Percentiles rank a stretch among this genome's conserved stretches.
phyloP scores from a whole-genome alignment of 2,797 vertebrate species.

The Echiichthys vipera region DNA sequence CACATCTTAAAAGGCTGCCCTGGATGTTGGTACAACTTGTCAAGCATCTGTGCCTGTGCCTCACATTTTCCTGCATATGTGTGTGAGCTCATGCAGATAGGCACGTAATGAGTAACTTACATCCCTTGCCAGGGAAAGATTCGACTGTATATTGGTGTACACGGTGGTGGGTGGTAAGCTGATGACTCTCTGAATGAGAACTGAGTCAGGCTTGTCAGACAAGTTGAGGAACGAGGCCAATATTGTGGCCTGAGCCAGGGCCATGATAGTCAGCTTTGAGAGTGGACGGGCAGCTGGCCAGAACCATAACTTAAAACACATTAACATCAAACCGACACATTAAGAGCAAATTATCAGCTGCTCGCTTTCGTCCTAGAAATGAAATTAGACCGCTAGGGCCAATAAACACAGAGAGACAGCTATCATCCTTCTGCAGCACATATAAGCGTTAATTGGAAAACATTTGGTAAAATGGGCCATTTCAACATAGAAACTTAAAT shows the following conservation, averaged over 20 bases:
- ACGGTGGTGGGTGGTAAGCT: conserved; percentile 53
- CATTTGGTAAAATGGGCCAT: conserved; percentile 44
- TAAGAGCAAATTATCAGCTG: conserved; percentile 79
- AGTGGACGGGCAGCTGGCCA: conserved; percentile 72
- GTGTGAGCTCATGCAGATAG: conserved; percentile 26
- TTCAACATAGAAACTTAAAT: conserved; percentile 47
- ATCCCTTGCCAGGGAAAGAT: conserved; percentile 50
- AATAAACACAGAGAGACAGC: conserved; percentile 62
- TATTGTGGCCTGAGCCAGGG: conserved; percentile 58
- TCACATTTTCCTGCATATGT: conserved; percentile 27
- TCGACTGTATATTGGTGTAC: conserved; percentile 50
- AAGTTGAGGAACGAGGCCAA: conserved; percentile 71
- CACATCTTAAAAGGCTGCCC: conserved; percentile 33
- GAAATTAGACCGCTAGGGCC: conserved; percentile 63
- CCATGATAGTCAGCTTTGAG: conserved; percentile 59
- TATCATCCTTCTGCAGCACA: conserved; percentile 54
- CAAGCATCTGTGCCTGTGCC: conserved; percentile 33
- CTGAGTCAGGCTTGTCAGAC: conserved; percentile 71
- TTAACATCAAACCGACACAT: conserved; percentile 77
- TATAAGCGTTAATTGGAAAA: conserved; percentile 52
- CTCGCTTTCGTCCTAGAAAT: conserved; percentile 63
- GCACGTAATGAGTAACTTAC: conserved; percentile 63
- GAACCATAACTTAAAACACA: conserved; percentile 77
- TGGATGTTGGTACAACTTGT: conserved; percentile 37
- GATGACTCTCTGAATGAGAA: conserved; percentile 68